Conservation (phyloP, 2,113 vertebrate species). For the Melanostigma gelatinosum region DNA sequence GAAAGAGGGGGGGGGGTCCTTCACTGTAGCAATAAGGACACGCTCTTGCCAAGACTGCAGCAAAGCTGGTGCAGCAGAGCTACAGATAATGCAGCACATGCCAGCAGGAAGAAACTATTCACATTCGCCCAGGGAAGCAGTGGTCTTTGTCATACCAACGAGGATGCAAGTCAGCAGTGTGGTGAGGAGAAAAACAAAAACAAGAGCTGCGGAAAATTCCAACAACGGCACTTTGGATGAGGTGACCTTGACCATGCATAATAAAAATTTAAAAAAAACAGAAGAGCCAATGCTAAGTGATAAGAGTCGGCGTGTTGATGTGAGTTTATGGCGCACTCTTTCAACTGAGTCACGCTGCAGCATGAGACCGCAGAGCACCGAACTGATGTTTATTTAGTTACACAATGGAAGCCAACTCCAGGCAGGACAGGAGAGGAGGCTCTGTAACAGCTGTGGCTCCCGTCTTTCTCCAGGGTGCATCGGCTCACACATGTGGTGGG, state of each 20-base stretch:
- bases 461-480: background rate
- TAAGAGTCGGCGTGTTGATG: conserved; percentile 49
- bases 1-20: background rate
- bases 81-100: conserved; percentile 41
- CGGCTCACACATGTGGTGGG: conserved; percentile 8
- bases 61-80: conserved; percentile 54
- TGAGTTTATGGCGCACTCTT: conserved; percentile 53
- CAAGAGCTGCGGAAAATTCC: conserved; percentile 8
- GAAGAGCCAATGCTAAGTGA: conserved; percentile 42
- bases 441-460: conserved; percentile 31
- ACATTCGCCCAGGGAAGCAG: conserved; percentile 38
- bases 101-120: conserved; percentile 30
- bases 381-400: conserved; percentile 75
- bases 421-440: conserved; percentile 9
- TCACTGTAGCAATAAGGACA: conserved; percentile 33
- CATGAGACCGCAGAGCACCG: conserved; percentile 63
- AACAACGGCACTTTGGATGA: background rate
- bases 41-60: conserved; percentile 75
- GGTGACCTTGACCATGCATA: conserved; percentile 32
- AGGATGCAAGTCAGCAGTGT: conserved; percentile 36
- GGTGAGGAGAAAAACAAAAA: conserved; percentile 37
- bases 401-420: conserved; percentile 55
- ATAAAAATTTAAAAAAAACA: conserved; percentile 15
- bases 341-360: conserved; percentile 64
- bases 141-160: conserved; percentile 23